A percentile compares a stretch with the other conserved stretches of the same genome.
Evolutionary conservation across 2,797 vertebrate genomes (phyloP).

Genomic region (Microhierax caerulescens): DNA sequence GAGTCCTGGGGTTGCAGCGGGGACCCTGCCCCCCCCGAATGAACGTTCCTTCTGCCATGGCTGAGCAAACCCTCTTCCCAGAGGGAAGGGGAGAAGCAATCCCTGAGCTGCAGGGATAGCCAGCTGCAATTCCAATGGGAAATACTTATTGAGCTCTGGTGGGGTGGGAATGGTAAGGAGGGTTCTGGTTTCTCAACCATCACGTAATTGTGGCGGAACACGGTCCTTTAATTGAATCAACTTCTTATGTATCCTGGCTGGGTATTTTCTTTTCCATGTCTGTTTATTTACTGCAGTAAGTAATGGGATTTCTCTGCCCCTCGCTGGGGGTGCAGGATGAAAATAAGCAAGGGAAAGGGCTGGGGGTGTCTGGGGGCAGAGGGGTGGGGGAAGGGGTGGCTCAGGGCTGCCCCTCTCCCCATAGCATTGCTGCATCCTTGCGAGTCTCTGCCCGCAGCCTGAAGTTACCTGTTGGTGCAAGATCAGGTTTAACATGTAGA

Average conservation of each 20-base stretch:
- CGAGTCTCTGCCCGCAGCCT: fast-evolving
- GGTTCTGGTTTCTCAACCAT: background rate
- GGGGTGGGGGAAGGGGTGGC: background rate
- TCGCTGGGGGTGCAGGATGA: background rate
- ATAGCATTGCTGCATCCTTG: background rate
- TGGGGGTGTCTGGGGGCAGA: background rate
- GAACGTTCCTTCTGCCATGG: fast-evolving
- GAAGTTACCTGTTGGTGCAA: background rate
- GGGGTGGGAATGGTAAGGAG: background rate
- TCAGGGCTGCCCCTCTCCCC: background rate
- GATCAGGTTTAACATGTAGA: background rate
- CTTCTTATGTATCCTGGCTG: background rate
- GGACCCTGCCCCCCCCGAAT: background rate
- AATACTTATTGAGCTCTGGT: background rate
- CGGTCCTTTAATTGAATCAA: background rate
- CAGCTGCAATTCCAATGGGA: background rate
- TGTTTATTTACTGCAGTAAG: background rate
- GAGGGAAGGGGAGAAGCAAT: background rate
- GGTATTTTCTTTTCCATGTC: background rate
- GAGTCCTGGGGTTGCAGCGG: fast-evolving
- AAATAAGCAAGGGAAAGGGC: background rate
- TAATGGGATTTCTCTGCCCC: background rate
- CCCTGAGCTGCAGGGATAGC: background rate
- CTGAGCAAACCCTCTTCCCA: background rate
- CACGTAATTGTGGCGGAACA: background rate